These are phyloP conservation scores for Xylota segnis DNA, from an alignment of 2,888 invertebrate genomes.

Conservation along the genomic window DNA sequence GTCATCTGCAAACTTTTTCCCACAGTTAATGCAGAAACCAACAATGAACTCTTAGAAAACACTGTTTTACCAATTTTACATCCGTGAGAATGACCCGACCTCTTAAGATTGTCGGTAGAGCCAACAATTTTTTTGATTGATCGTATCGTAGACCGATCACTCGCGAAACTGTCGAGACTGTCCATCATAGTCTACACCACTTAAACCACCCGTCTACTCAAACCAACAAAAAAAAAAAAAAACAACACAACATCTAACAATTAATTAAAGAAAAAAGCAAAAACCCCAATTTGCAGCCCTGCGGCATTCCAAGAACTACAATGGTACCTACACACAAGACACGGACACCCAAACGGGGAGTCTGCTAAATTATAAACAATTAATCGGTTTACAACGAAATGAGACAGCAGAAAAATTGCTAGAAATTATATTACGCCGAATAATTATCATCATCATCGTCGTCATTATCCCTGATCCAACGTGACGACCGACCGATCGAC, in stretches of 20 bases:
- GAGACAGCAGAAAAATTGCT: conserved; percentile 40
- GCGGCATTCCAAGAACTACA: conserved; percentile 13
- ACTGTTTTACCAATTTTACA: no score
- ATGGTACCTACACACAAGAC: neutral
- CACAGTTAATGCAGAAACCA: no score
- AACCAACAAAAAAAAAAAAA: neutral
- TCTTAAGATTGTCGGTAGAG: neutral
- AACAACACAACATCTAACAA: neutral
- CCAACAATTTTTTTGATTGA: neutral
- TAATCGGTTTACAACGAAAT: conserved; percentile 38
- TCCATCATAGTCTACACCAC: neutral
- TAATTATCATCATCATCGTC: conserved; percentile 28
- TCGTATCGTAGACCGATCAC: neutral
- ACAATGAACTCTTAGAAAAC: no score
- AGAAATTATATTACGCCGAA: conserved; percentile 50
- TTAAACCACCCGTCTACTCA: neutral
- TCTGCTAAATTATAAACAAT: conserved; percentile 35
- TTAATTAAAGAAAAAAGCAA: conserved; percentile 13
- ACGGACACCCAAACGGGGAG: neutral
- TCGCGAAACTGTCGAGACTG: neutral
- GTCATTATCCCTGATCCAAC: neutral
- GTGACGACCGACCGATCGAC: conserved; percentile 17
- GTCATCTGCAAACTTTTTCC: no score
- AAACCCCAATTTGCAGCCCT: conserved; percentile 14
- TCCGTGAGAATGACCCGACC: neutral